phyloP scores from a whole-genome alignment of 2,113 vertebrate species.

The Isichthys henryi region DNA sequence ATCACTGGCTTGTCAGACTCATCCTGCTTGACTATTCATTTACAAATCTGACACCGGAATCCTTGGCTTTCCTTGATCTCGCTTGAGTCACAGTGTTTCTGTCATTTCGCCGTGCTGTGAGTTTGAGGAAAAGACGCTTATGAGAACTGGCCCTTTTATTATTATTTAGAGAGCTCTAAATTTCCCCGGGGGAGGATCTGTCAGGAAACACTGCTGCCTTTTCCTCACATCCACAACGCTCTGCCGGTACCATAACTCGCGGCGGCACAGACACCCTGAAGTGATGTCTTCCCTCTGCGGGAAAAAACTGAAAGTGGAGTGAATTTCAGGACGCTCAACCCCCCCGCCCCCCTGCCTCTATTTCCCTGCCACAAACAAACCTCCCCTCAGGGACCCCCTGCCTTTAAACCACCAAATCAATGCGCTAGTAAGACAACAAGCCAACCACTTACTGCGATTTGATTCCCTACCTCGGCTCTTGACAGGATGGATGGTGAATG shows the following conservation, averaged over 20 bases:
- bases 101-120: not conserved
- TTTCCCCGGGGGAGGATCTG: constrained; percentile 23
- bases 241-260: not conserved
- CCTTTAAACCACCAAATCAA: constrained; percentile 23
- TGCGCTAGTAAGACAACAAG: constrained; percentile 4
- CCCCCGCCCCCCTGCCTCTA: not conserved
- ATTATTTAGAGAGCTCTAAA: constrained; percentile 20
- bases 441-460: not conserved
- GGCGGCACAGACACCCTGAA: not conserved
- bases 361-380: not conserved
- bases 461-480: not conserved
- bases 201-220: constrained; percentile 5
- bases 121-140: constrained; percentile 3
- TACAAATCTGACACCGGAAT: not conserved
- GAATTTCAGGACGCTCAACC: not conserved
- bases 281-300: constrained; percentile 5
- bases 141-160: constrained; percentile 9
- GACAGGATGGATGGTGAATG: constrained; percentile 5
- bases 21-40: not conserved
- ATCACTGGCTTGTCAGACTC: not conserved
- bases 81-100: not conserved
- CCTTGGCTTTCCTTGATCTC: not conserved
- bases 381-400: not conserved
- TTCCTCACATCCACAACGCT: not conserved
- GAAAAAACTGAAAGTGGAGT: not conserved